A percentile compares a stretch with the other conserved stretches of the same genome.
Evolutionary conservation across 1,140 invertebrate genomes (phyloP).

Genomic region (Drosophila busckii): DNA sequence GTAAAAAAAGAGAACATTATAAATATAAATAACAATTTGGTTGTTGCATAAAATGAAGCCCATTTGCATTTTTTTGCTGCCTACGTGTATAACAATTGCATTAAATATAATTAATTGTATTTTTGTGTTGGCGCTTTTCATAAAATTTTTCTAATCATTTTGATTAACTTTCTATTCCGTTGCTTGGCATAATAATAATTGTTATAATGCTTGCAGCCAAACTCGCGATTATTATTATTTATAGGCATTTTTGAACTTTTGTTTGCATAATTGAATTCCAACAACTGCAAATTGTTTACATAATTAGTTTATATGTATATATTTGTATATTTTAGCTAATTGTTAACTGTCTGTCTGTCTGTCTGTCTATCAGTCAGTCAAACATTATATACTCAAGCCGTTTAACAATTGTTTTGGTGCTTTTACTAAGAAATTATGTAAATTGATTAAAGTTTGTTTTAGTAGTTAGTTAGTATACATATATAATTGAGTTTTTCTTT

Average conservation of each 20-base stretch:
- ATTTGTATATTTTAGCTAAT: conserved; percentile 29
- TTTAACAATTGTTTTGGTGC: too few species aligned
- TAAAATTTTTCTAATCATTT: conserved; percentile 61
- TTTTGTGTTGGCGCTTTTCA: conserved; percentile 16
- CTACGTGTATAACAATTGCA: conserved; percentile 53
- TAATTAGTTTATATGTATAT: conserved; percentile 33
- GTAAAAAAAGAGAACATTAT: conserved; percentile 31
- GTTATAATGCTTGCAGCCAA: conserved; percentile 39
- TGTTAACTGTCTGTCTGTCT: conserved; percentile 13
- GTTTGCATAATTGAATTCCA: conserved; percentile 59
- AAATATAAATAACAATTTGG: conserved; percentile 21
- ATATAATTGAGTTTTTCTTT: too few species aligned
- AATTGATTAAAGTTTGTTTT: too few species aligned
- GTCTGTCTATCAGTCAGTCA: conserved; percentile 2
- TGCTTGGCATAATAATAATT: conserved; percentile 43
- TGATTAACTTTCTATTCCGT: conserved; percentile 54
- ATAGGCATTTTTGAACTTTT: conserved; percentile 22
- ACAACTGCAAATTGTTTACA: conserved; percentile 58
- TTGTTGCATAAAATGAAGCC: conserved; percentile 43
- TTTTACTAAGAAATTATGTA: too few species aligned
- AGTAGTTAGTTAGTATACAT: too few species aligned
- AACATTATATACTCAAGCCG: background rate
- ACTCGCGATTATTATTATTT: conserved; percentile 25
- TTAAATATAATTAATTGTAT: conserved; percentile 13
- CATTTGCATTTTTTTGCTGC: conserved; percentile 35